Base-by-base conservation (phyloP, 2,113 vertebrate genomes). In the Malurus elegans region DNA sequence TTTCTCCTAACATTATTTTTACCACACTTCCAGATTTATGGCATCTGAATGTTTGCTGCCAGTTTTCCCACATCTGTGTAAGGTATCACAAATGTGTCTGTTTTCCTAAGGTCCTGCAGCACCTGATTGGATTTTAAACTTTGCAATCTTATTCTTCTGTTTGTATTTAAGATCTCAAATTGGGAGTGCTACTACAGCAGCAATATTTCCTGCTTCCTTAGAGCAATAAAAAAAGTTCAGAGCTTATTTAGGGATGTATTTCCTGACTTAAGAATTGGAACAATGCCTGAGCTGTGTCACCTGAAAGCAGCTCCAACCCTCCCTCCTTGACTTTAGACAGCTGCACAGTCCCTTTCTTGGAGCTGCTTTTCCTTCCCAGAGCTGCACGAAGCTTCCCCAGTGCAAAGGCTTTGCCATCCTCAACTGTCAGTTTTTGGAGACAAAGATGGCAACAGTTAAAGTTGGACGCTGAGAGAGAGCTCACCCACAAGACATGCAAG, bases 381-480 rank as follows among this genome's bases (percentile, higher is more conserved):
- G 23, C 82, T 67, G 15, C 17, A 14, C 7, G 14, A 66, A 88
- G 14, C 23, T 90, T 79, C 36, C 38, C 24, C 40, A 38, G 21
- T 31, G 70, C 19, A 23, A 42, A 75, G 53, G 16, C 32, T 18
- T 42, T 28, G 29, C 74, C 36, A 25, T 66, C 69, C 84, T 92
- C 45, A 62, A 40, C 60, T 94, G 65, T 65, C 80, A 31, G 36
- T 18, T 60, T 50, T 67, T 34, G 1, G 4, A 74, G n/a, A 31
- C 44, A 31, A 51, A 89, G 64, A 38, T 65, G 51, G 42, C 47
- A 91, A 50, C 45, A 74, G 47, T 87, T 58, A 82, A 87, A 95
- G 34, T 47, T 69, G 32, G 60, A 84, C 54, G 65, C 38, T 74
- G 24, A 70, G 76, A 85, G 48, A 66, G 78, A 61, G 48, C 58